These are phyloP conservation scores for Spodoptera frugiperda DNA, from an alignment of 1,140 invertebrate genomes.

Conservation along the genomic window DNA sequence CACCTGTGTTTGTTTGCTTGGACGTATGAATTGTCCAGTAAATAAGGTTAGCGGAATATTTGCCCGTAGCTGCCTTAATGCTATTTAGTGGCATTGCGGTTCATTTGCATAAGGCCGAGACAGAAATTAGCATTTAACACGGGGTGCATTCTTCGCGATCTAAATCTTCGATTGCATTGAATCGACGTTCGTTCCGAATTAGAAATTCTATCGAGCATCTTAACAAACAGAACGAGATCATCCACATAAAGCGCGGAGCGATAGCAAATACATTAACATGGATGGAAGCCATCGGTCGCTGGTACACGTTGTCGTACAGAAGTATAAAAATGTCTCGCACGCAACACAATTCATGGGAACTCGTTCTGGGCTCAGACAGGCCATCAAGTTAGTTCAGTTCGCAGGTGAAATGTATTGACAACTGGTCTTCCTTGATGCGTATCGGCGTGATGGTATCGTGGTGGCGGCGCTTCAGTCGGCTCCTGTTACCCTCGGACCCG, in stretches of 20 bases:
- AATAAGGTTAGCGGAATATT: slow-evolving; percentile 83
- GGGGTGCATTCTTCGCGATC: slow-evolving; percentile 56
- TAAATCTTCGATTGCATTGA: slow-evolving; percentile 62
- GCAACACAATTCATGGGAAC: slow-evolving; percentile 82
- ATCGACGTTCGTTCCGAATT: slow-evolving; percentile 50
- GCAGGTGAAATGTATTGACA: slow-evolving; percentile 85
- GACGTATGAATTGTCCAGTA: slow-evolving; percentile 85
- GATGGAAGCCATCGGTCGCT: slow-evolving; percentile 64
- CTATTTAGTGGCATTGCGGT: slow-evolving; percentile 73
- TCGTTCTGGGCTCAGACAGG: slow-evolving; percentile 71
- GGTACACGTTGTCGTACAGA: slow-evolving; percentile 72
- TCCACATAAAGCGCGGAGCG: slow-evolving; percentile 59
- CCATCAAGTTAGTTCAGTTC: slow-evolving; percentile 72
- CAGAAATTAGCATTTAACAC: slow-evolving; percentile 76
- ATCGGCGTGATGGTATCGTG: slow-evolving; percentile 83
- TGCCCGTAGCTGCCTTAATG: slow-evolving; percentile 67
- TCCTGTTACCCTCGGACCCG: slow-evolving; percentile 73
- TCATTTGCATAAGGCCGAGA: slow-evolving; percentile 73
- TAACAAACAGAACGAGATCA: slow-evolving; percentile 50
- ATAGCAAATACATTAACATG: slow-evolving; percentile 75
- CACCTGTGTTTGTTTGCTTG: slow-evolving; percentile 81
- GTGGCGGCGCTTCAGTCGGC: slow-evolving; percentile 81
- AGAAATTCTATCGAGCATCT: slow-evolving; percentile 54
- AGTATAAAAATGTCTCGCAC: slow-evolving; percentile 80
- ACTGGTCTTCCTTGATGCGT: slow-evolving; percentile 85